Base-by-base conservation (phyloP, 2,113 vertebrate species). In the Colossoma macropomum region DNA sequence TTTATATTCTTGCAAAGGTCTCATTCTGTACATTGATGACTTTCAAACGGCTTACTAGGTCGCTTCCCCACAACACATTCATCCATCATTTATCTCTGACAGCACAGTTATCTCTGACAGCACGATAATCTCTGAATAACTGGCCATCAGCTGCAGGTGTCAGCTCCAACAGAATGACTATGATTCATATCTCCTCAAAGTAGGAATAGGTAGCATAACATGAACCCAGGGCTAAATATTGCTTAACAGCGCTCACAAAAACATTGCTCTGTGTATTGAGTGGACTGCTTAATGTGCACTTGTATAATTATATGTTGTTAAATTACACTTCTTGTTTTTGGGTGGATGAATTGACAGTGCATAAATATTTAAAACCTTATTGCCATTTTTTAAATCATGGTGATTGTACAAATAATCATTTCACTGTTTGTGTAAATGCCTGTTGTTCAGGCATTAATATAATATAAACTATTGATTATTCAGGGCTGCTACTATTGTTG, bases 31-130 rank as follows among this genome's bases (percentile, higher is more conserved):
- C 38, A n/a, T 10, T 9, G 23, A 21, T n/a, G 54, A 59, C 54
- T 59, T 59, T 59, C 54, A 59, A 59, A 59, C 16, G 54, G n/a
- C 54, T 59, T 59, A 5, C 54, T 17, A 32, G 32, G 32, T 38
- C 12, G 16, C 65, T 19, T 69, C 17, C 30, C 6, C 32, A 69
- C 65, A 69, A 16, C 8, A 23, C 21, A 69, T 38, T 8, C 65
- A 69, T 69, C 65, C 32, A 34, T 69, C 30, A 69, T 69, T 69
- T 32, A 69, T 69, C 27, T 32, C 28, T 69, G 65, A 69, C 65
- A 69, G 65, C 32, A 38, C 17, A 2, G 65, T 69, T 69, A 69
- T 69, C 65, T 69, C 15, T 23, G 65, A 38, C 65, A 69, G 65
- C 16, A 38, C 6, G 65, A 38, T 38, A 28, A 69, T 69, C 54